Evolutionary conservation across 1,140 invertebrate genomes (phyloP).

Genomic region (Macrocentrus cingulum): DNA sequence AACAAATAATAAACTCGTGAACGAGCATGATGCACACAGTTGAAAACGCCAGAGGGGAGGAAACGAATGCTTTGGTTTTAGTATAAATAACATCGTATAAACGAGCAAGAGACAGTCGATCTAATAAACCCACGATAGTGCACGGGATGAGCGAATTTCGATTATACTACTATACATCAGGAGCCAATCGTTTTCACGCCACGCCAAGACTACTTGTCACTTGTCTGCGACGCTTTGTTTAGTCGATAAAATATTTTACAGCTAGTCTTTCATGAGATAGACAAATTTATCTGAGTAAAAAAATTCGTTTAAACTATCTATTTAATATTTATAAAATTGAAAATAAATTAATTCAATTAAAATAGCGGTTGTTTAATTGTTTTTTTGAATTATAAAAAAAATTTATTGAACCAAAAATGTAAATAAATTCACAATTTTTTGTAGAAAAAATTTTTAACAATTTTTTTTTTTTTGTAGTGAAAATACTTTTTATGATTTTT

Average conservation of each 20-base stretch:
- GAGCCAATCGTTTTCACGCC: constrained; percentile 41
- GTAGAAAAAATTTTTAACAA: no score
- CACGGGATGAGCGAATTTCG: constrained; percentile 30
- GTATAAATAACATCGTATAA: constrained; percentile 29
- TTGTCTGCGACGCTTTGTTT: constrained; percentile 52
- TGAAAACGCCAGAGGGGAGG: constrained; percentile 18
- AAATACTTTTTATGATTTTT: no score
- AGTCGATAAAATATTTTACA: constrained; percentile 38
- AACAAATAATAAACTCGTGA: no score
- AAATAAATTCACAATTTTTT: no score
- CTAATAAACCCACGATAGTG: constrained; percentile 27
- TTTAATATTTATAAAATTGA: no score
- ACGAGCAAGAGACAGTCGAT: constrained; percentile 32
- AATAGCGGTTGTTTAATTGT: no score
- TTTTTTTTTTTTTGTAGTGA: no score
- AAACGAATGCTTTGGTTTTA: constrained; percentile 17
- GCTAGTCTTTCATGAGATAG: neutral
- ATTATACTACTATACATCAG: constrained; percentile 20
- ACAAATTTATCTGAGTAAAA: no score
- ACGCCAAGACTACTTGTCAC: constrained; percentile 38
- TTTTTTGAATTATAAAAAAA: neutral
- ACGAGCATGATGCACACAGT: constrained; percentile 26
- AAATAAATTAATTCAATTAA: no score
- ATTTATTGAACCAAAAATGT: no score
- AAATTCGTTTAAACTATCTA: no score